phyloP scores from a whole-genome alignment of 2,113 vertebrate genomes.

The Pollachius pollachius region DNA sequence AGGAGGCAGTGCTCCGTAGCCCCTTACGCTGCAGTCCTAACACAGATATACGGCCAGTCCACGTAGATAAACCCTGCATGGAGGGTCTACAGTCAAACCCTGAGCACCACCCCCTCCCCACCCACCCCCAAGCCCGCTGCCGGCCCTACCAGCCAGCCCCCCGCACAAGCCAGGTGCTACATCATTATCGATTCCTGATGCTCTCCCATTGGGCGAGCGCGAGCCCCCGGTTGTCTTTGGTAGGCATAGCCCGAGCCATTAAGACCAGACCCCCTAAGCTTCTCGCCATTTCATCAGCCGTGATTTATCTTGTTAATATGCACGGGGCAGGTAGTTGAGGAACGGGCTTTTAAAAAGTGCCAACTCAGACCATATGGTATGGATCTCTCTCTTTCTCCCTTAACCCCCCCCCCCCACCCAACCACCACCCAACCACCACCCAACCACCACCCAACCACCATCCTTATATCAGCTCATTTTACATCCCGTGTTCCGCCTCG shows the following conservation, averaged over 20 bases:
- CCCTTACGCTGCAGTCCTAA: conserved; percentile 34
- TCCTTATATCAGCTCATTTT: conserved; percentile 28
- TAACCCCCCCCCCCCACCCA: neutral
- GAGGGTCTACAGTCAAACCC: conserved; percentile 15
- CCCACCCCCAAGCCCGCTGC: neutral
- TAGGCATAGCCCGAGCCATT: conserved; percentile 41
- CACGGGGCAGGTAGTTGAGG: conserved; percentile 30
- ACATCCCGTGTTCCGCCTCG: conserved; percentile 28
- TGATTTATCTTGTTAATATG: conserved; percentile 63
- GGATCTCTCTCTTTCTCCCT: conserved; percentile 11
- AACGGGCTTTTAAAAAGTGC: conserved; percentile 22
- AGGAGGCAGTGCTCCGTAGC: conserved; percentile 28
- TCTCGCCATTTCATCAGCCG: conserved; percentile 46
- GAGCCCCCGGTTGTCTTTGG: conserved; percentile 23
- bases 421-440: no score
- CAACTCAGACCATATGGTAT: conserved; percentile 8
- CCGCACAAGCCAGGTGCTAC: conserved; percentile 36
- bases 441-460: no score
- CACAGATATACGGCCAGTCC: conserved; percentile 42
- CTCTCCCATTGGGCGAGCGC: conserved; percentile 3
- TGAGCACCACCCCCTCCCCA: conserved; percentile 20
- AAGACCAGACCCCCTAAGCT: conserved; percentile 28
- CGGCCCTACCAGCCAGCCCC: conserved; percentile 1
- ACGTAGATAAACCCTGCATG: conserved; percentile 41
- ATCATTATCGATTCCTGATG: conserved; percentile 64